Evolutionary conservation across 2,113 vertebrate species (phyloP), one percentile per base, ranked within the genome.

Genomic region (Aldabrachelys gigantea): DNA sequence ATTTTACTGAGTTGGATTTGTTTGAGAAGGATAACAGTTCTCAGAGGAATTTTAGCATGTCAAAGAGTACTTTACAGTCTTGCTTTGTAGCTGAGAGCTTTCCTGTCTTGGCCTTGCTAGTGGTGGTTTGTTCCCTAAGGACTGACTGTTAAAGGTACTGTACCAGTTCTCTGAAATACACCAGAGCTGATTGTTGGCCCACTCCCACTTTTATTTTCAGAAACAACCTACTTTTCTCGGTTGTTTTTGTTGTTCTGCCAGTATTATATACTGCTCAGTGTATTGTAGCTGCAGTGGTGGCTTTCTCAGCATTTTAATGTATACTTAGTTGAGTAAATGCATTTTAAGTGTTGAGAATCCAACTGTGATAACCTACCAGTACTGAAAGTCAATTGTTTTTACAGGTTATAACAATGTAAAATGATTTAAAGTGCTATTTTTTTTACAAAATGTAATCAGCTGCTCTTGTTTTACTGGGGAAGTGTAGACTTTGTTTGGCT

Each of bases 1-100:
- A 47, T 93, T 97, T 96, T 95, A 94, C 80, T 41, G 69, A 96
- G 91, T 27, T 96, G 95, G 87, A 98, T 97, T 98, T 96, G 87
- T 96, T 89, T 97, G 91, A 94, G 82, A 90, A 95, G 65, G 93
- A 88, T 96, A 98, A 97, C 90, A 82, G 95, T 89, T 96, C 96
- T 93, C 96, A 88, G 81, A 92, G 91, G 96, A 97, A 83, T 24
- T 4, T 83, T 87, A 91, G 96, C 53, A 56, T 96, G 95, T 84
- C 69, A 54, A 83, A 79, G 82, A 92, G 84, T 94, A 86, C 91
- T 97, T 98, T 84, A 75, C 49, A 92, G 29, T 92, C 94, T 89
- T 93, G 75, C 89, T 95, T 97, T 92, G 69, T 2, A 3, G 90
- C 93, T 96, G 84, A 81, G 80, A 96, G 88, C 25, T 96, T 96